Evolutionary conservation across 2,888 invertebrate species (phyloP).

Genomic region (Drosophila quinaria): DNA sequence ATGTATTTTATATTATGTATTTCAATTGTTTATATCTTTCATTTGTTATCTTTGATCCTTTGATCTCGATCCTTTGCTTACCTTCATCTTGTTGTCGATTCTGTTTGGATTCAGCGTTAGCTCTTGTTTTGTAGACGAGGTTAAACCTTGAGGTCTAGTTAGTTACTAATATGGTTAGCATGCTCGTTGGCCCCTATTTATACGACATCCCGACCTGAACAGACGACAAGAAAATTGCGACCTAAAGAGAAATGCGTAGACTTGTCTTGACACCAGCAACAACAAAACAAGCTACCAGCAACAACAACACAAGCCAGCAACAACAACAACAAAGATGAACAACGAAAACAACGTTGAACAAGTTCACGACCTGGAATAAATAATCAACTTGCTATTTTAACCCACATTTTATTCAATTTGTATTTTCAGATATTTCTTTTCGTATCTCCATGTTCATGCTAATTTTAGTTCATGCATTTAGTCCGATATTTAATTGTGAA

Average conservation of each 20-base stretch:
- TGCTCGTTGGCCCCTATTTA: constrained; percentile 58
- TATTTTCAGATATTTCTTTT: too few relatives aligned
- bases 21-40: background rate
- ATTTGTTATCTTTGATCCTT: too few relatives aligned
- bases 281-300: constrained; percentile 7
- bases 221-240: constrained; percentile 24
- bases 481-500: too few relatives aligned
- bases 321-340: constrained; percentile 5
- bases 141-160: constrained; percentile 61
- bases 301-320: constrained; percentile 17
- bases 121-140: constrained; percentile 59
- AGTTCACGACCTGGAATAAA: constrained; percentile 40
- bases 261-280: constrained; percentile 18
- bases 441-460: too few relatives aligned
- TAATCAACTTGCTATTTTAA: constrained; percentile 1
- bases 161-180: constrained; percentile 59
- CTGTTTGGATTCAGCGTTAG: constrained; percentile 56
- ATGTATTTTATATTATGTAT: too few relatives aligned
- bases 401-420: too few relatives aligned
- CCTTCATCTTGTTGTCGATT: constrained; percentile 75
- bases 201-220: constrained; percentile 36
- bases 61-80: constrained; percentile 18
- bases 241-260: constrained; percentile 46
- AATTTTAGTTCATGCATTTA: too few relatives aligned
- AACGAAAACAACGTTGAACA: constrained; percentile 29